Evolutionary conservation across 2,888 invertebrate genomes (phyloP), one percentile per base, ranked within the genome.

Genomic region (Agonum fuliginosum): DNA sequence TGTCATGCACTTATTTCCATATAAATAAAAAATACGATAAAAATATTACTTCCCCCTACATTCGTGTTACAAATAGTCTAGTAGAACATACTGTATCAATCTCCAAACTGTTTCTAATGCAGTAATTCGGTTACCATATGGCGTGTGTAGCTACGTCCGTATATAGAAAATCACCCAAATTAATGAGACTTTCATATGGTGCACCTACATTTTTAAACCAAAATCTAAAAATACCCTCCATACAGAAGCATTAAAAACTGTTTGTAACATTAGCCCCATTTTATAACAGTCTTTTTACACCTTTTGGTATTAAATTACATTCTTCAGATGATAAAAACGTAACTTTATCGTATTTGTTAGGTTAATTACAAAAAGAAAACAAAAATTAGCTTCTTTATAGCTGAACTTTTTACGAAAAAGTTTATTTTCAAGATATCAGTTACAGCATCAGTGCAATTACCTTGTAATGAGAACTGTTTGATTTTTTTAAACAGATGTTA

Each of bases 111-210:
- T 62, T 24, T 54, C 30, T 62, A 27, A 62, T 62, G 27, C 30
- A 62, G 10, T 62, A 27, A 62, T 62, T 62, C 30, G 30, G 10
- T 30, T 62, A 62, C 17, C 58, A 62, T 62, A 27, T 30, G 58
- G 58, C 19, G 30, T 54, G 14, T 43, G 12, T 43, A 12, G n/a
- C 43, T 43, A 43, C 48, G n/a, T n/a, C n/a, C n/a, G 1, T 17
- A 20, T 48, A 30, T 34, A 62, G 17, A 20, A 58, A 58, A 58
- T 30, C 58, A 30, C 58, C 58, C 19, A 24, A 54, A 54, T 62
- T 62, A 30, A 62, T 62, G 58, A 30, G 27, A 27, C 10, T 62
- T 27, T 62, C 58, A 62, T 62, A 62, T 62, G 58, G 30, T 19
- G 19, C 14, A 30, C 30, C 12, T 30, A 62, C 17, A 30, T 58